Evolutionary conservation across 2,797 vertebrate genomes (phyloP), one percentile per base, ranked within the genome.

Genomic region (Ispidina picta): DNA sequence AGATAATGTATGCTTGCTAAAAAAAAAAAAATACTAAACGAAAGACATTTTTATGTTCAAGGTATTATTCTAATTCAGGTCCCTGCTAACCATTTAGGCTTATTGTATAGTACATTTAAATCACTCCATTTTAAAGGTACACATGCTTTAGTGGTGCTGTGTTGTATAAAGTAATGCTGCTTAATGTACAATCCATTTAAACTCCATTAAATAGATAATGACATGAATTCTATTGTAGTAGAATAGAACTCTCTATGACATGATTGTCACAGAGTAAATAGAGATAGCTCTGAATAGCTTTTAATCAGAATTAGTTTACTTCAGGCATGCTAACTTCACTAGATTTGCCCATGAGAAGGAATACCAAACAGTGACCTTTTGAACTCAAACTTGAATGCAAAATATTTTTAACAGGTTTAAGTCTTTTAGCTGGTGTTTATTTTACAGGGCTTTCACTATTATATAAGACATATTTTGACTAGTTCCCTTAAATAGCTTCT

Each of bases 321-420:
- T 78, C 79, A 83, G n/a, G 29, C 71, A 41, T 11, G n/a, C 39
- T 86, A 80, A 81, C 64, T 71, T 94, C 55, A 62, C 60, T 74
- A 71, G 23, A 48, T 73, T 66, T 86, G 46, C 43, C 43, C 6
- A 7, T 11, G 26, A 93, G 43, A 2, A 78, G 51, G 74, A 95
- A 92, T 62, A 56, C 43, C 74, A 91, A 80, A 85, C 26, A 73
- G 33, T 31, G 78, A 91, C 77, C 83, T 95, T 88, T 52, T 77
- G 71, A 91, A 95, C 81, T 65, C 68, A 52, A 68, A 22, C 52
- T 1, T 68, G 68, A 83, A 91, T 31, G 31, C 33, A 84, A 92
- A 94, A 86, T 89, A 86, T 79, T 87, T 94, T 87, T 80, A 88
- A 73, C 60, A 73, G 48, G 69, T 77, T 93, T 66, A 54, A 71